Evolutionary conservation across 2,888 invertebrate genomes (phyloP), one percentile per base, ranked within the genome.

Genomic region (Chalcis sispes): DNA sequence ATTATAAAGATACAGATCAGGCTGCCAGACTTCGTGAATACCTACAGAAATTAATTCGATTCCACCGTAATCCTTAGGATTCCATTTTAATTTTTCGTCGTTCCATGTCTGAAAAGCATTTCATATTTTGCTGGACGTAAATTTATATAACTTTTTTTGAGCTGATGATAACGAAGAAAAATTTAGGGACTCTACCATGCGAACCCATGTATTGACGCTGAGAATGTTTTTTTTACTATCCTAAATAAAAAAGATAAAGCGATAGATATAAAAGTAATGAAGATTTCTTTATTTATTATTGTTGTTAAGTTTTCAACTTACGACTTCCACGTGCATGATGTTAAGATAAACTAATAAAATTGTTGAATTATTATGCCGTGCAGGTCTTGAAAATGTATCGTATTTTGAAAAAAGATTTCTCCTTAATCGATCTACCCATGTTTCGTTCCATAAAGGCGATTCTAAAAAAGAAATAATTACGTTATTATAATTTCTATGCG

Each of bases 11-110:
- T 91, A 91, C 75, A 95, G 89, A 87, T 95, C 95, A 2, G 95
- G 96, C 87, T 92, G 92, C 95, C 96, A 96, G 80, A 95, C 90
- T 85, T 95, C 94, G 86, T 93, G 93, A 77, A 92, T 92, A 13
- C 92, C 91, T 82, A 94, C 89, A 84, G 93, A 91, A 50, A 93
- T 87, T 56, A 88, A 87, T 20, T 89, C 89, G 65, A 95, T 90
- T 32, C 92, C 93, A 81, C 92, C 93, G 79, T 94, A 94, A 42
- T 92, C 91, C 2, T 90, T 88, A 0, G 91, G 87, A 83, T 94
- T 93, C 95, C 95, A 96, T 65, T 90, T 89, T 5, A 95, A 88
- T 72, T 94, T 93, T n/a, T 92, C 91, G 84, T 96, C 96, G 50
- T 86, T 88, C 95, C 95, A 96, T 15, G 84, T 85, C 95, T 95